Conservation (phyloP, 2,113 vertebrate genomes). For the Corythornis cristatus region DNA sequence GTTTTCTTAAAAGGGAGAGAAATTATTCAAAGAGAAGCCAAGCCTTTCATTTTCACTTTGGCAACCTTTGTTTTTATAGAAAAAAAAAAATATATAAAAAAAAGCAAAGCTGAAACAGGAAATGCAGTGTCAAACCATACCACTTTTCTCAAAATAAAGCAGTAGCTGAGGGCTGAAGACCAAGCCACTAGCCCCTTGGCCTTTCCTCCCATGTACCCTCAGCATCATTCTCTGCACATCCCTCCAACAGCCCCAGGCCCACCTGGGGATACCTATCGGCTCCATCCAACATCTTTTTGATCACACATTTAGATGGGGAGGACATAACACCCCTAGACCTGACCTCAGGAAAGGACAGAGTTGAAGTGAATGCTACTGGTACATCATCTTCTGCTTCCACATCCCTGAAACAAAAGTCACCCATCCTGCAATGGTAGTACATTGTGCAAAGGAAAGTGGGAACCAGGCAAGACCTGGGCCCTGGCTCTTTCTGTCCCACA, state of each 20-base stretch:
- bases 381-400: not conserved
- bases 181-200: not conserved
- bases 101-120: not conserved
- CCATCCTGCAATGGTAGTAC: rapidly evolving
- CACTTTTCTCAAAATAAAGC: not conserved
- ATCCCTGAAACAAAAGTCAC: no score
- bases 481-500: not conserved
- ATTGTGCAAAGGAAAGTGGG: rapidly evolving
- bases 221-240: not conserved
- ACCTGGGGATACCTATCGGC: not conserved
- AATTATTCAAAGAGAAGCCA: not conserved
- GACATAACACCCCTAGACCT: rapidly evolving
- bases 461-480: not conserved
- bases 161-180: not conserved
- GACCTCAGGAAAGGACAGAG: rapidly evolving
- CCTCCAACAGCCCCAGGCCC: not conserved
- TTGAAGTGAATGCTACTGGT: not conserved
- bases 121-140: rapidly evolving
- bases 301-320: not conserved
- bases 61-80: not conserved
- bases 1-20: not conserved
- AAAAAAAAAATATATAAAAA: no score
- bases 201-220: rapidly evolving
- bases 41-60: not conserved
- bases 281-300: rapidly evolving